Evolutionary conservation across 1,140 invertebrate species (phyloP), one percentile per base, ranked within the genome.

Genomic region (Atta colombica): DNA sequence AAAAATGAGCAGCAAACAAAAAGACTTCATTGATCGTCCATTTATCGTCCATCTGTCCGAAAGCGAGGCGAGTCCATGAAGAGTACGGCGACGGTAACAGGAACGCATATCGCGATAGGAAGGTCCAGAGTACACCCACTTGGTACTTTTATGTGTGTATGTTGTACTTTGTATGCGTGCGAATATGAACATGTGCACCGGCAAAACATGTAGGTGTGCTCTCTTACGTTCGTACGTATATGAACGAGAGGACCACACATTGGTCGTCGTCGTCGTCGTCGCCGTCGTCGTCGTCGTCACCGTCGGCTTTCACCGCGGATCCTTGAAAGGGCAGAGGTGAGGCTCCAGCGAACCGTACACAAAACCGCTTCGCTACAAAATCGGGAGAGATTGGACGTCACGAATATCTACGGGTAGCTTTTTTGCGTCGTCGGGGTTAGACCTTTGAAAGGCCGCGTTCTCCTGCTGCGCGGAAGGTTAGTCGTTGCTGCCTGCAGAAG

Each of bases 241-340:
- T 61, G 45, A 21, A 58, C 6, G 39, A 49, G 71, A 63, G 45
- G 25, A 72, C 10, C 45, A 78, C 60, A 78, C 61, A 16, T 28
- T 55, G 21, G 31, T 49, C 7, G 39, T 25, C 21, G 31, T 14
- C 55, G 66, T 31, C 58, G 74, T 28, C 74, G 25, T 16, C 25
- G 21, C 18, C 18, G 12, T 16, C 31, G 25, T 25, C 75, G 18
- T 14, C 72, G 72, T 55, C 53, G 6, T 7, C 6, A 49, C 39
- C 21, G 75, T 81, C 49, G 65, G 78, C 65, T 81, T 81, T 77
- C 53, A 80, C 85, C 71, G 65, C 55, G 77, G 71, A 78, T 86
- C 77, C 85, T 80, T 81, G 87, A 90, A 90, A 90, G 89, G 88
- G 80, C 89, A 90, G 77, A 90, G 88, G 88, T 90, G 86, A 90